Base-by-base conservation (phyloP, 2,113 vertebrate species). In the Menidia beryllina region DNA sequence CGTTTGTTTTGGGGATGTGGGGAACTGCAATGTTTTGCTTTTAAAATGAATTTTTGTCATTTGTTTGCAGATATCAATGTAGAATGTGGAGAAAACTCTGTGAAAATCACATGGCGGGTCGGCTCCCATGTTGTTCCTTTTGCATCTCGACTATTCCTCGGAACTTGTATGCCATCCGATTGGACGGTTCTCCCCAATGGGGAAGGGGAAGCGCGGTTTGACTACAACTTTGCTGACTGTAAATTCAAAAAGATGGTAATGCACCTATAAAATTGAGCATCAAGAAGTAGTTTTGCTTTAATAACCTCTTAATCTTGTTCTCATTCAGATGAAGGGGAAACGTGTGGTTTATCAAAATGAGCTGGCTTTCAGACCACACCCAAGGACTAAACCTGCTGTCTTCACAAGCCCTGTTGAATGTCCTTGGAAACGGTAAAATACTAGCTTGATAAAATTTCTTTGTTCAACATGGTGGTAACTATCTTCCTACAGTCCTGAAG, bases 121-220 rank as follows among this genome's bases (percentile, higher is more conserved):
- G 11, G 0, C 1, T 6, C 67, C 0, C 68, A 73, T 7, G 1
- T 89, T 62, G 68, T 77, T 27, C 78, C 71, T 0, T 4, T 81
- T 8, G 88, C 87, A 0, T 14, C 68, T n/a, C 87, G 89, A 1
- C 63, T 93, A 5, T 88, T 94, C 55, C 91, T 94, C 0, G 93
- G 93, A 5, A 91, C 12, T 59, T 94, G 92, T 54, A 71, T 74
- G 57, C 52, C 88, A 0, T 86, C 86, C 0, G 3, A 17, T 2
- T 74, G 91, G 3, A 36, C 36, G 0, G 19, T 50, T 10, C 17
- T 79, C 2, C 47, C 88, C 3, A 67, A 7, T 4, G 90, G 86
- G 47, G 81, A 77, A 1, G 77, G 83, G 0, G 62, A 79, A 1
- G 87, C 67, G 0, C 3, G 49, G 0, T 94, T 94, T 59, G 17